These are phyloP conservation scores for Enteromius mattozi DNA, from an alignment of 2,797 vertebrate genomes.

Conservation along the genomic window DNA sequence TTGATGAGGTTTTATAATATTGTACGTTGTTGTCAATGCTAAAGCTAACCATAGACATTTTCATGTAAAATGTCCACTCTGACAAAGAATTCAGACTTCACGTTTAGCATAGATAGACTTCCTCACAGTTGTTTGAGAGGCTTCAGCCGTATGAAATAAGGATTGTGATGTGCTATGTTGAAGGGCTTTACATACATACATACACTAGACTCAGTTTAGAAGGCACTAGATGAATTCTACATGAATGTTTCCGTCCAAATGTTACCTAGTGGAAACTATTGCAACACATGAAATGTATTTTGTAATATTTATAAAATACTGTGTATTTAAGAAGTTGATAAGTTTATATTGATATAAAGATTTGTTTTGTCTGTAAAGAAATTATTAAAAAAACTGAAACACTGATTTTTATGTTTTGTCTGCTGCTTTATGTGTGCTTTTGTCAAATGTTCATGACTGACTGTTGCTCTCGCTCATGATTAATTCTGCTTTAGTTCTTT, in stretches of 20 bases:
- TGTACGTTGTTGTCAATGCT: conserved; percentile 28
- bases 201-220: conserved; percentile 27
- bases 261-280: conserved; percentile 33
- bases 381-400: conserved; percentile 72
- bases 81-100: not conserved
- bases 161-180: not conserved
- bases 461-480: conserved; percentile 28
- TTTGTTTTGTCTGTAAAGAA: conserved; percentile 75
- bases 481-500: conserved; percentile 24
- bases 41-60: conserved; percentile 32
- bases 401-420: conserved; percentile 49
- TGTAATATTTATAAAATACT: conserved; percentile 80
- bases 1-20: not conserved
- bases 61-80: conserved; percentile 3
- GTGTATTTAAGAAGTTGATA: conserved; percentile 74
- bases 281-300: conserved; percentile 70
- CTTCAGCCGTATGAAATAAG: not conserved
- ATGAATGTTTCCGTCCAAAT: conserved; percentile 33
- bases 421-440: conserved; percentile 58
- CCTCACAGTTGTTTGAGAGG: not conserved
- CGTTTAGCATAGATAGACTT: conserved; percentile 1
- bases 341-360: conserved; percentile 79
- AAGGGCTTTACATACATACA: conserved; percentile 14
- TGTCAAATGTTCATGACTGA: conserved; percentile 57
- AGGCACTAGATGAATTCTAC: conserved; percentile 1